A percentile compares a stretch with the other conserved stretches of the same genome.
Conservation (phyloP, 2,113 vertebrate genomes). For the Engystomops pustulosus region DNA sequence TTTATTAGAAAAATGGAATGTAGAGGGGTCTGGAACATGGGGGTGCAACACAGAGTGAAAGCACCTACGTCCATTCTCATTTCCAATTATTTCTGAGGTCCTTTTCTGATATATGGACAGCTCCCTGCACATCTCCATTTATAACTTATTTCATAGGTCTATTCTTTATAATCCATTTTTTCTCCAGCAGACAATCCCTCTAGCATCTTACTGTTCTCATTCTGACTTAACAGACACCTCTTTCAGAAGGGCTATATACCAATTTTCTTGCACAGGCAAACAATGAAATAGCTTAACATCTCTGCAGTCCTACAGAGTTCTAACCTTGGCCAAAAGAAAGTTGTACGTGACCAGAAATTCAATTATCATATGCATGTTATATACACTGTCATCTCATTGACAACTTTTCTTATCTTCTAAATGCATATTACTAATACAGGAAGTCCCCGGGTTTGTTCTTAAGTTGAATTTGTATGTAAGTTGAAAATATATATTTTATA, state of each 20-base stretch:
- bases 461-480: too few species aligned
- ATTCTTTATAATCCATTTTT: not conserved
- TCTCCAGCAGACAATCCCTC: conserved; percentile 7
- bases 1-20: too few species aligned
- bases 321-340: not conserved
- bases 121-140: conserved; percentile 1
- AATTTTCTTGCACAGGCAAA: not conserved
- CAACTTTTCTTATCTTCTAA: not conserved
- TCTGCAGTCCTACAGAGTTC: conserved; percentile 5
- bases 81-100: not conserved
- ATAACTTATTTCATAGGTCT: not conserved
- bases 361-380: not conserved
- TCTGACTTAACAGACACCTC: not conserved
- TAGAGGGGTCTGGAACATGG: too few species aligned
- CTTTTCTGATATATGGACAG: not conserved
- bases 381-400: not conserved
- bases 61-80: too few species aligned
- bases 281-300: not conserved
- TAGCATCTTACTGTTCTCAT: not conserved
- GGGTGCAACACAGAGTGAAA: too few species aligned
- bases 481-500: too few species aligned
- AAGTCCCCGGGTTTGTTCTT: too few species aligned
- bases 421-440: not conserved
- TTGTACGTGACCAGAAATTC: not conserved
- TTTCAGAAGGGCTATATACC: not conserved